A percentile compares a stretch with the other conserved stretches of the same genome.
Evolutionary conservation across 1,140 invertebrate genomes (phyloP).

Genomic region (Anoplophora glabripennis): DNA sequence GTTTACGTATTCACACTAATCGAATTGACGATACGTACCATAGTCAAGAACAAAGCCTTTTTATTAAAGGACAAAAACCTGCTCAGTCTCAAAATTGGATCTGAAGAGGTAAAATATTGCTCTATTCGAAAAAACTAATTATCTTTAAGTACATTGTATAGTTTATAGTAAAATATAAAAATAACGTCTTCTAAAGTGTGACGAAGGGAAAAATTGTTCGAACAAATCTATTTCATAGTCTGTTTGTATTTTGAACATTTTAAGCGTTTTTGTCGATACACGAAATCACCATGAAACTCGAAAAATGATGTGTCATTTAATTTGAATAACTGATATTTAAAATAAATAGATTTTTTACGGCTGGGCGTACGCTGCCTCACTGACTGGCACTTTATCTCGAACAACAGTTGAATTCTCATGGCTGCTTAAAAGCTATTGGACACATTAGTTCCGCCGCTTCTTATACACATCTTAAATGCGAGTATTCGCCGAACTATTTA

Average conservation of each 20-base stretch:
- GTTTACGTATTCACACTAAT: too few relatives aligned
- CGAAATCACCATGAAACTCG: conserved; percentile 16
- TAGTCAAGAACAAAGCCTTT: too few relatives aligned
- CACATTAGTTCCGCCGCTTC: conserved; percentile 28
- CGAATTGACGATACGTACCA: too few relatives aligned
- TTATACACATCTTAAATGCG: conserved; percentile 19
- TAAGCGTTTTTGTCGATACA: conserved; percentile 4
- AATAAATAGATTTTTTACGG: conserved; percentile 25
- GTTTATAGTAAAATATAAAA: too few relatives aligned
- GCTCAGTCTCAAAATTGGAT: too few relatives aligned
- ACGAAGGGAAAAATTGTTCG: background rate
- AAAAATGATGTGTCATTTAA: conserved; percentile 20
- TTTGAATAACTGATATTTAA: conserved; percentile 25
- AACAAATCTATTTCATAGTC: conserved; percentile 15
- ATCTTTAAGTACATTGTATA: too few relatives aligned
- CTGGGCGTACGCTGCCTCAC: conserved; percentile 21
- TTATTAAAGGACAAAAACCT: too few relatives aligned
- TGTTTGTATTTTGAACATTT: conserved; percentile 3
- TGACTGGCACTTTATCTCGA: conserved; percentile 19
- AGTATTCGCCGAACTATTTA: conserved; percentile 27
- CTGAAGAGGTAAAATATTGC: too few relatives aligned
- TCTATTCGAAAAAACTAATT: too few relatives aligned
- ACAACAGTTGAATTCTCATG: conserved; percentile 35
- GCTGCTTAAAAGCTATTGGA: conserved; percentile 35
- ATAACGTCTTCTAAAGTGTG: too few relatives aligned